Percentiles rank a stretch among this genome's conserved stretches.
phyloP scores from a whole-genome alignment of 2,888 invertebrate species.

The Patella caerulea region DNA sequence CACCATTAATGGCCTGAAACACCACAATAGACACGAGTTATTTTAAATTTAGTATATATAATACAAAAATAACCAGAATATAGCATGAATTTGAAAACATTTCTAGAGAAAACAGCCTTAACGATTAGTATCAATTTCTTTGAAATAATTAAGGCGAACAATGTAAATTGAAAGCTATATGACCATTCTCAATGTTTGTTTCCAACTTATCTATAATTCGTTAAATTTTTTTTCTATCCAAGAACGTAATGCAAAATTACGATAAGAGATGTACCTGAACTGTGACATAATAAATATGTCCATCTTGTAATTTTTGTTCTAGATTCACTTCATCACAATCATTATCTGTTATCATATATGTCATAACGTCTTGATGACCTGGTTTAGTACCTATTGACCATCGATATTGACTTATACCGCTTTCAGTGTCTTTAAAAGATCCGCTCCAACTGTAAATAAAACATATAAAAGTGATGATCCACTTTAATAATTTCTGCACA shows the following conservation, averaged over 20 bases:
- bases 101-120: too few relatives aligned
- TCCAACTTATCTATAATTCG: too few relatives aligned
- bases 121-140: too few relatives aligned
- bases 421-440: conserved; percentile 30
- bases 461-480: too few relatives aligned
- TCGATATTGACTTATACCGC: conserved; percentile 27
- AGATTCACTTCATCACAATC: conserved; percentile 18
- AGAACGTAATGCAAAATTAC: too few relatives aligned
- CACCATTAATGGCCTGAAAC: conserved; percentile 21
- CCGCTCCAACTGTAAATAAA: conserved; percentile 30
- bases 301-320: conserved; percentile 24
- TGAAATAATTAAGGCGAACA: too few relatives aligned
- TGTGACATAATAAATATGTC: conserved; percentile 33
- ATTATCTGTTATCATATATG: not conserved
- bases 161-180: too few relatives aligned
- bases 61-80: too few relatives aligned
- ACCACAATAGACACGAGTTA: not conserved
- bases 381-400: conserved; percentile 34
- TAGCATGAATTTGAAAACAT: too few relatives aligned
- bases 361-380: conserved; percentile 27
- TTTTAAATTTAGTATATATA: not conserved
- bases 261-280: conserved; percentile 23
- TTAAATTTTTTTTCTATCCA: too few relatives aligned
- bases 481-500: too few relatives aligned
- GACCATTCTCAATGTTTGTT: too few relatives aligned